phyloP scores from a whole-genome alignment of 2,797 vertebrate species.

The Fistularia commersonii region DNA sequence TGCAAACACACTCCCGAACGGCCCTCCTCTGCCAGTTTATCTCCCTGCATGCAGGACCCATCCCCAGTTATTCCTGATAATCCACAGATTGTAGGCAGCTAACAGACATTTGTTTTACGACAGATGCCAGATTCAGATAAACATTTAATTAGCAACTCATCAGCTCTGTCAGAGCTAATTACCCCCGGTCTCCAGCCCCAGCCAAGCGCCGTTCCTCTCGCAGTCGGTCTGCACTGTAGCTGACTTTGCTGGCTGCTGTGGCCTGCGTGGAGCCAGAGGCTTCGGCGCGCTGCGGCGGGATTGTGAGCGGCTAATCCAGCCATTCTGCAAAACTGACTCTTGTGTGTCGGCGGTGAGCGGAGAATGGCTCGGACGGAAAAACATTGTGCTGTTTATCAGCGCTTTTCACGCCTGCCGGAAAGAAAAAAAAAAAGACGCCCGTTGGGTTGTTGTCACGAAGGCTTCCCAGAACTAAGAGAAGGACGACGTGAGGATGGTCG shows the following conservation, averaged over 20 bases:
- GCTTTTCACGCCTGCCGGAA: slow-evolving; percentile 20
- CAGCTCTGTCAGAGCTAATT: slow-evolving; percentile 71
- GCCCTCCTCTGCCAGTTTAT: slow-evolving; percentile 37
- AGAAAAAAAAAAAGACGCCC: slow-evolving; percentile 9
- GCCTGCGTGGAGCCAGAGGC: slow-evolving; percentile 2
- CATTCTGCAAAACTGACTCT: slow-evolving; percentile 12
- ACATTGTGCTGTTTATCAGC: slow-evolving; percentile 42
- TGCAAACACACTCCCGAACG: slow-evolving; percentile 26
- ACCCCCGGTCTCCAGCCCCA: slow-evolving; percentile 38
- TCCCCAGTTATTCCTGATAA: slow-evolving; percentile 55
- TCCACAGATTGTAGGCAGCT: slow-evolving; percentile 64
- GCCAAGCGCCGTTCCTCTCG: slow-evolving; percentile 40
- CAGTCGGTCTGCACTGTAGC: slow-evolving; percentile 31
- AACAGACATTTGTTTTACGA: slow-evolving; percentile 66
- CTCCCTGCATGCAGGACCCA: slow-evolving; percentile 43
- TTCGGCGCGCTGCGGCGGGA: slow-evolving; percentile 13
- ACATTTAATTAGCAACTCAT: slow-evolving; percentile 74
- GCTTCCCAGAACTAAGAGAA: slow-evolving; percentile 12
- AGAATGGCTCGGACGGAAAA: slow-evolving; percentile 23
- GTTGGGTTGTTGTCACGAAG: slow-evolving; percentile 23
- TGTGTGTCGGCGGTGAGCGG: slow-evolving; percentile 19
- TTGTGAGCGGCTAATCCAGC: slow-evolving; percentile 24
- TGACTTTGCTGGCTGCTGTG: slow-evolving; percentile 31
- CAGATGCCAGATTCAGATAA: slow-evolving; percentile 73
- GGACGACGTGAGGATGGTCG: slow-evolving; percentile 17